These are phyloP conservation scores for Macrochelys suwanniensis DNA, from an alignment of 2,797 vertebrate genomes.

Conservation along the genomic window DNA sequence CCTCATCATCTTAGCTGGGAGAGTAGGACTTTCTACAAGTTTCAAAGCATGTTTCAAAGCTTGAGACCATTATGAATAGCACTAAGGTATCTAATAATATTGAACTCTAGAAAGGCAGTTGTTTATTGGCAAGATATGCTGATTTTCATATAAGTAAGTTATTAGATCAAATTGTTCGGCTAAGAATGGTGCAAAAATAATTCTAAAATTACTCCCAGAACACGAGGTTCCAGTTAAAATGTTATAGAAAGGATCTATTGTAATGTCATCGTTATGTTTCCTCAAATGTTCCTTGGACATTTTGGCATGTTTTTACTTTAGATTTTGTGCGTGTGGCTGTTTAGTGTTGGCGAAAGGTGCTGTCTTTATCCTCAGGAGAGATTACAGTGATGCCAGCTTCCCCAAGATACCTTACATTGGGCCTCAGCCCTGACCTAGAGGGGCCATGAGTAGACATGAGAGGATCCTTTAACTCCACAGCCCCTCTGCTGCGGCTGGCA, in stretches of 20 bases:
- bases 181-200: slow-evolving; percentile 36
- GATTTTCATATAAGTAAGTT: not conserved
- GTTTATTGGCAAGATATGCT: not conserved
- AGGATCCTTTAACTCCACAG: slow-evolving; percentile 69
- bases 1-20: slow-evolving; percentile 32
- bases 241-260: not conserved
- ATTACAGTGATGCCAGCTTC: slow-evolving; percentile 61
- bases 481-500: slow-evolving; percentile 54
- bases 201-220: slow-evolving; percentile 37
- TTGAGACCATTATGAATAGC: slow-evolving; percentile 54
- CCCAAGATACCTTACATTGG: slow-evolving; percentile 53
- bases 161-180: not conserved
- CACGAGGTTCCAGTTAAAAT: not conserved
- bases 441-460: slow-evolving; percentile 43
- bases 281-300: slow-evolving; percentile 24
- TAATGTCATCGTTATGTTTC: not conserved
- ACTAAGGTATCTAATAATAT: slow-evolving; percentile 30
- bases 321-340: slow-evolving; percentile 47
- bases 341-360: not conserved
- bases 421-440: slow-evolving; percentile 61
- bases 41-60: slow-evolving; percentile 70
- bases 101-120: not conserved
- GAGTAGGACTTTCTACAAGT: slow-evolving; percentile 58
- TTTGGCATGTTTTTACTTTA: slow-evolving; percentile 70
- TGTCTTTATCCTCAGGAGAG: slow-evolving; percentile 65